Evolutionary conservation across 2,888 invertebrate genomes (phyloP).

Genomic region (Meloe dianella): DNA sequence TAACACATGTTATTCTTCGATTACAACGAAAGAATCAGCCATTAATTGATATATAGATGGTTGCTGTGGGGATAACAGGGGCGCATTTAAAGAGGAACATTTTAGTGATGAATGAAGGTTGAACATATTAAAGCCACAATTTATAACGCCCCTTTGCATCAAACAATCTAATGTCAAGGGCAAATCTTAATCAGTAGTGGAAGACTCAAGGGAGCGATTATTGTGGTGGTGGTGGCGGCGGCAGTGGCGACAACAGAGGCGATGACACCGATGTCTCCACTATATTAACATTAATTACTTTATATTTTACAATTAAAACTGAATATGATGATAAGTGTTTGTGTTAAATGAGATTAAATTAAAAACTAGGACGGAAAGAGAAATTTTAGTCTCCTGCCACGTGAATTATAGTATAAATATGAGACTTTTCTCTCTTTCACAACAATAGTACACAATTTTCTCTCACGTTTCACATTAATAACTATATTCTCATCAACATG

Average conservation of each 20-base stretch:
- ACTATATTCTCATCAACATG: not conserved
- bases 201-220: not conserved
- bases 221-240: not conserved
- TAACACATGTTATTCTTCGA: not conserved
- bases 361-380: not conserved
- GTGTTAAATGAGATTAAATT: not conserved
- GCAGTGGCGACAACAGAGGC: too few relatives aligned
- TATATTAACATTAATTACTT: not conserved
- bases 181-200: not conserved
- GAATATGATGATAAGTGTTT: not conserved
- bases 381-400: not conserved
- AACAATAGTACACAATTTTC: not conserved
- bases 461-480: not conserved
- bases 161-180: not conserved
- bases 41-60: not conserved
- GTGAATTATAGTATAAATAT: not conserved
- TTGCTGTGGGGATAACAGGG: not conserved
- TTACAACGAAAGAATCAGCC: not conserved
- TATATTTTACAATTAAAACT: not conserved
- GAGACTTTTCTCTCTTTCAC: constrained; percentile 1
- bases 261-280: not conserved
- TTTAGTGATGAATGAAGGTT: not conserved
- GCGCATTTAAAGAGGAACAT: not conserved
- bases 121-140: not conserved
- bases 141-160: constrained; percentile 6